Evolutionary conservation across 2,113 vertebrate species (phyloP).

Genomic region (Nothocercus nigrocapillus): DNA sequence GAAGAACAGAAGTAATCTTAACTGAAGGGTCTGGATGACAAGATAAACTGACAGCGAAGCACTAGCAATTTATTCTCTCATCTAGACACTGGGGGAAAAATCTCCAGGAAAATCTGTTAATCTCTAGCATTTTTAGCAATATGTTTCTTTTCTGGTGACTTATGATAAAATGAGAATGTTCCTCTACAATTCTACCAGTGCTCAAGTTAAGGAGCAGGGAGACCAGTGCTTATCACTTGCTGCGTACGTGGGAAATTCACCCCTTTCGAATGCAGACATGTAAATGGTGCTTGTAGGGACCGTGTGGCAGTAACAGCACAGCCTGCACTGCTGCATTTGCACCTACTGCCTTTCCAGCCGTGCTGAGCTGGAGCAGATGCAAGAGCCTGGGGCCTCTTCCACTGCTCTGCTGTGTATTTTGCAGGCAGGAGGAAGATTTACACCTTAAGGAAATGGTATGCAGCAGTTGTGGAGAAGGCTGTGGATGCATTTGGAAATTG

Average conservation of each 20-base stretch:
- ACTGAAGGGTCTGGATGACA: slow-evolving; percentile 58
- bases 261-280: neutral
- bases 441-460: neutral
- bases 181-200: neutral
- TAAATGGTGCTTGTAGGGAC: neutral
- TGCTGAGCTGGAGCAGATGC: neutral
- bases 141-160: slow-evolving; percentile 40
- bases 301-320: neutral
- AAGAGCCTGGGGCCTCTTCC: neutral
- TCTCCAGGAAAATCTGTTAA: slow-evolving; percentile 48
- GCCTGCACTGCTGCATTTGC: neutral
- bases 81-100: slow-evolving; percentile 11
- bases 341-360: neutral
- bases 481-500: neutral
- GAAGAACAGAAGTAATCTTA: slow-evolving; percentile 56
- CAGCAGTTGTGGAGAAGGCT: neutral
- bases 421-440: neutral
- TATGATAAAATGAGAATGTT: neutral
- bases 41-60: slow-evolving; percentile 52
- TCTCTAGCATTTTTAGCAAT: slow-evolving; percentile 30
- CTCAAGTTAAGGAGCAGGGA: neutral
- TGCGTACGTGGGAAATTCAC: neutral
- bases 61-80: slow-evolving; percentile 34
- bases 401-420: neutral
- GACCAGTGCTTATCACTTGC: neutral